Percentiles rank a stretch among this genome's conserved stretches.
These are phyloP conservation scores for Scaptomyza tumidula DNA, from an alignment of 2,888 invertebrate species.

Conservation along the genomic window DNA sequence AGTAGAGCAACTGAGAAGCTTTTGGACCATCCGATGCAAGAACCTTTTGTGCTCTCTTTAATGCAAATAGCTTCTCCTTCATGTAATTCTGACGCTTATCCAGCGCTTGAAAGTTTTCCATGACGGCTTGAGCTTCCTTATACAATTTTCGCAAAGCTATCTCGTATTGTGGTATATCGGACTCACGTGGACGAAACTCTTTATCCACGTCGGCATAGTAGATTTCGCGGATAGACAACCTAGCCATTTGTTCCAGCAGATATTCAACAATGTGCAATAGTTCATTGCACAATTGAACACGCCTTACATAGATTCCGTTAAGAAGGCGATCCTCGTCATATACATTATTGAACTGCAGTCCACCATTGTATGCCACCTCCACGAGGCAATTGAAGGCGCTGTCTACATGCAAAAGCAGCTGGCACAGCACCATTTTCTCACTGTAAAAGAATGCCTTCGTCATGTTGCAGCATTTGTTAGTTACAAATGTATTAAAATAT, in stretches of 20 bases:
- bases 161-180: conserved; percentile 58
- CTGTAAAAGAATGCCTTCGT: conserved; percentile 79
- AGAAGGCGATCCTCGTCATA: conserved; percentile 57
- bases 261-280: conserved; percentile 60
- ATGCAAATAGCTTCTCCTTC: conserved; percentile 64
- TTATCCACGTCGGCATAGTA: conserved; percentile 66
- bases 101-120: conserved; percentile 55
- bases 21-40: conserved; percentile 51
- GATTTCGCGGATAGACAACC: conserved; percentile 41
- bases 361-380: conserved; percentile 76
- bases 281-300: conserved; percentile 70
- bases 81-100: conserved; percentile 42
- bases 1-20: conserved; percentile 57
- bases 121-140: conserved; percentile 55
- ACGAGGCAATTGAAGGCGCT: conserved; percentile 78
- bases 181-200: conserved; percentile 62
- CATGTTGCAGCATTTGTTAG: conserved; percentile 19
- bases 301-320: conserved; percentile 61
- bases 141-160: conserved; percentile 44
- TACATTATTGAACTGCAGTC: conserved; percentile 77
- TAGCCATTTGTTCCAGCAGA: conserved; percentile 56
- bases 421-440: conserved; percentile 80
- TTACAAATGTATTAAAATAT: neutral
- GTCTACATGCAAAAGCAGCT: conserved; percentile 76
- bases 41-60: conserved; percentile 62